Evolutionary conservation across 1,140 invertebrate genomes (phyloP).

Genomic region (Trigoniulus corallinus): DNA sequence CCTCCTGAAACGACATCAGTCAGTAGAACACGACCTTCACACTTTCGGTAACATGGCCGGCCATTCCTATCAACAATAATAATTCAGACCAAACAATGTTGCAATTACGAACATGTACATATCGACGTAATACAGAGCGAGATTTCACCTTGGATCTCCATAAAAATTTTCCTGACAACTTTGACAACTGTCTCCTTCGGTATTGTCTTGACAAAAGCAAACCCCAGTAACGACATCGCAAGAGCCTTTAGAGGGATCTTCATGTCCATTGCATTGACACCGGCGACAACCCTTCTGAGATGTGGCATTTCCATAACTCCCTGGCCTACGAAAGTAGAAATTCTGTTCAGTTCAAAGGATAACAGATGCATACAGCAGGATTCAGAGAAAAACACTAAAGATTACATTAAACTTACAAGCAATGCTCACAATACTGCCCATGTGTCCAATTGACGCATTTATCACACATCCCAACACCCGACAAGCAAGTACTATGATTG

Average conservation of each 20-base stretch:
- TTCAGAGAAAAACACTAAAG: background rate
- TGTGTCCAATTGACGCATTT: constrained; percentile 74
- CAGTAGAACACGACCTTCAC: constrained; percentile 51
- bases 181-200: constrained; percentile 65
- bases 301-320: constrained; percentile 80
- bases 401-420: constrained; percentile 30
- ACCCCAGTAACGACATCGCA: constrained; percentile 63
- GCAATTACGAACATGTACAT: too few species aligned
- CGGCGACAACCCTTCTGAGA: constrained; percentile 50
- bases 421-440: constrained; percentile 64
- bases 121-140: too few species aligned
- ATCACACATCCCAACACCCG: constrained; percentile 68
- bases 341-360: background rate
- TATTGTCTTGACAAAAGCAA: constrained; percentile 81
- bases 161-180: constrained; percentile 67
- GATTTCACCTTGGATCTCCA: constrained; percentile 57
- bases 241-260: constrained; percentile 47
- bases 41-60: constrained; percentile 72
- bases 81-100: too few species aligned
- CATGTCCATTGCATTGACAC: constrained; percentile 70
- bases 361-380: background rate
- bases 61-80: constrained; percentile 40
- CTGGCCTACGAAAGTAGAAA: constrained; percentile 29
- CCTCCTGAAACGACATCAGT: constrained; percentile 21
- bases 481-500: constrained; percentile 72